Percentiles rank a stretch among this genome's conserved stretches.
Conservation (phyloP, 2,888 invertebrate genomes). For the Nomada flava region DNA sequence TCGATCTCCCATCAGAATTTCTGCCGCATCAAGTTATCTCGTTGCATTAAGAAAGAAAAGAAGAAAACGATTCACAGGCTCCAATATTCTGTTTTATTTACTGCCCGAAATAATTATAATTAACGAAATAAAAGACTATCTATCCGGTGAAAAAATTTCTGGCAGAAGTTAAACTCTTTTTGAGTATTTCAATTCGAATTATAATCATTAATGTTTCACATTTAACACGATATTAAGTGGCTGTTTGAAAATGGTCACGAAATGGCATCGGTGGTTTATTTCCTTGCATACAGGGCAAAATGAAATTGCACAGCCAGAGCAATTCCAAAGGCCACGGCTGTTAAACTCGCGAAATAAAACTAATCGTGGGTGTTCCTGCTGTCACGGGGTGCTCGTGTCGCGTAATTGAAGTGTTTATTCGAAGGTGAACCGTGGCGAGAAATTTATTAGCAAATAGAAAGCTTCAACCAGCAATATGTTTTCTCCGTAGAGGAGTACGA, state of each 20-base stretch:
- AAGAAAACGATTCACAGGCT: too few relatives aligned
- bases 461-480: neutral
- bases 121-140: too few relatives aligned
- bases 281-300: neutral
- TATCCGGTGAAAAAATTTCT: too few relatives aligned
- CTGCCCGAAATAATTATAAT: too few relatives aligned
- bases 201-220: neutral
- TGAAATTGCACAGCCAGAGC: conserved; percentile 26
- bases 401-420: conserved; percentile 18
- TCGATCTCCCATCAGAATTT: neutral
- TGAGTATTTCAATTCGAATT: neutral
- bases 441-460: conserved; percentile 21
- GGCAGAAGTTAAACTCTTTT: neutral
- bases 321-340: conserved; percentile 22
- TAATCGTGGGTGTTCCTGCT: neutral
- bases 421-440: conserved; percentile 3
- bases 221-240: too few relatives aligned
- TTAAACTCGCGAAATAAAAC: conserved; percentile 21
- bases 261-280: conserved; percentile 5
- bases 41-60: too few relatives aligned
- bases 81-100: too few relatives aligned
- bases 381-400: neutral
- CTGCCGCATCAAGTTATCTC: too few relatives aligned
- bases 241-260: too few relatives aligned
- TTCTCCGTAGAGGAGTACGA: neutral